These are phyloP conservation scores for Drosophila falleni DNA, from an alignment of 2,888 invertebrate genomes.

Conservation along the genomic window DNA sequence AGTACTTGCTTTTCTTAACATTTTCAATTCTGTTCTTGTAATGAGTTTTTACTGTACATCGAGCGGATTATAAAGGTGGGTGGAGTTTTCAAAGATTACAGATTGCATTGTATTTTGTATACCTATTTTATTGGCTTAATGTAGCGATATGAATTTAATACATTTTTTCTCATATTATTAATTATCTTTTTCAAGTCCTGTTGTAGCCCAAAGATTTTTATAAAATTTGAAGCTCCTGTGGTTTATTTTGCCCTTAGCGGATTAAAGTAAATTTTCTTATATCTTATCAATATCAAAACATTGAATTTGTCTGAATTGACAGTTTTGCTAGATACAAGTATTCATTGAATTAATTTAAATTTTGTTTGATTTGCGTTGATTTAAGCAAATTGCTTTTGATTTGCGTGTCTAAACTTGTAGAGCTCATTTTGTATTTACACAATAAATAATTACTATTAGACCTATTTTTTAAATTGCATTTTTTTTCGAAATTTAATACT, in stretches of 20 bases:
- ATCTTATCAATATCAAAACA: constrained; percentile 25
- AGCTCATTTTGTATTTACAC: constrained; percentile 40
- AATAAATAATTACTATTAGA: constrained; percentile 8
- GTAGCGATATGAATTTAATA: constrained; percentile 68
- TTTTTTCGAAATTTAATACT: constrained; percentile 21
- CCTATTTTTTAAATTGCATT: constrained; percentile 35
- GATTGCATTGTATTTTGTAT: constrained; percentile 41
- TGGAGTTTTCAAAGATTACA: constrained; percentile 53
- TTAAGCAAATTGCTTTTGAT: constrained; percentile 62
- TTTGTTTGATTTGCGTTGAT: constrained; percentile 38
- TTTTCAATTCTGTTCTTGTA: constrained; percentile 22
- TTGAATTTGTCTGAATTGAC: constrained; percentile 65
- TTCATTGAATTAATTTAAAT: constrained; percentile 7
- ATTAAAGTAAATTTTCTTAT: constrained; percentile 56
- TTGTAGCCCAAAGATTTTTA: constrained; percentile 60
- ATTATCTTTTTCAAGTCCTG: constrained; percentile 22
- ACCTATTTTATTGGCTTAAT: constrained; percentile 51
- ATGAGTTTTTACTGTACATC: constrained; percentile 43
- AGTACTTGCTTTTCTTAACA: background rate
- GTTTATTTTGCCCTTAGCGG: constrained; percentile 14
- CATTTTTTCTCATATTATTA: constrained; percentile 12
- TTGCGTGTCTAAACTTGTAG: constrained; percentile 33
- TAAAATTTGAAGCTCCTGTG: constrained; percentile 72
- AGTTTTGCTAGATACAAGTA: constrained; percentile 43
- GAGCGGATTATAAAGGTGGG: constrained; percentile 54